These are phyloP conservation scores for Odontamblyopus lacepedii DNA, from an alignment of 2,797 vertebrate genomes.

Conservation along the genomic window DNA sequence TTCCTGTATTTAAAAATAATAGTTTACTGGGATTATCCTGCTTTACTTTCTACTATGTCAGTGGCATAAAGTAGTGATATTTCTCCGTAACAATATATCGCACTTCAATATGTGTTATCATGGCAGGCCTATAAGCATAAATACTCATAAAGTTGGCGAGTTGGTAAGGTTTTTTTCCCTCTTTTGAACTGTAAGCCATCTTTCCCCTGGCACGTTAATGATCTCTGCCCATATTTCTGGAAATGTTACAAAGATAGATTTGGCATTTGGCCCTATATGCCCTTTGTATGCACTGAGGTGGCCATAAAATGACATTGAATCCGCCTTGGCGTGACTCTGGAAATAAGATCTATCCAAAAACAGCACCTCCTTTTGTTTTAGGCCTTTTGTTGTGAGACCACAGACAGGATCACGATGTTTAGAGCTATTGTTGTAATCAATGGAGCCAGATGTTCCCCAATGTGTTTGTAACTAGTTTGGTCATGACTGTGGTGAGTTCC, in stretches of 20 bases:
- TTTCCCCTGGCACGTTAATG: not conserved
- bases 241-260: slow-evolving; percentile 4
- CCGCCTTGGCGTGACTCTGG: slow-evolving; percentile 10
- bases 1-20: too few relatives aligned
- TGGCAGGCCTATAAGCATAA: not conserved
- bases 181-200: not conserved
- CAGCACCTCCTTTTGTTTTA: slow-evolving; percentile 19
- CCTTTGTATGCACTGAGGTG: not conserved
- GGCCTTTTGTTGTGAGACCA: slow-evolving; percentile 24
- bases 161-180: not conserved
- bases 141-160: not conserved
- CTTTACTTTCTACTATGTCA: too few relatives aligned
- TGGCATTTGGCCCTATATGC: not conserved
- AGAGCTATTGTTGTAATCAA: slow-evolving; percentile 42
- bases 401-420: slow-evolving; percentile 32
- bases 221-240: not conserved
- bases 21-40: too few relatives aligned
- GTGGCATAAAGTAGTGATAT: too few relatives aligned
- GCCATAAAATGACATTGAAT: slow-evolving; percentile 10
- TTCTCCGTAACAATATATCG: too few relatives aligned
- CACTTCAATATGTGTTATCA: too few relatives aligned
- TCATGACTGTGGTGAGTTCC: slow-evolving; percentile 50
- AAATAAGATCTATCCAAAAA: slow-evolving; percentile 15
- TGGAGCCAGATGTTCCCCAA: slow-evolving; percentile 50
- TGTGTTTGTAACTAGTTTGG: slow-evolving; percentile 57